phyloP scores from a whole-genome alignment of 64 coral and sea anemone genomes.

The Acropora tenuis region DNA sequence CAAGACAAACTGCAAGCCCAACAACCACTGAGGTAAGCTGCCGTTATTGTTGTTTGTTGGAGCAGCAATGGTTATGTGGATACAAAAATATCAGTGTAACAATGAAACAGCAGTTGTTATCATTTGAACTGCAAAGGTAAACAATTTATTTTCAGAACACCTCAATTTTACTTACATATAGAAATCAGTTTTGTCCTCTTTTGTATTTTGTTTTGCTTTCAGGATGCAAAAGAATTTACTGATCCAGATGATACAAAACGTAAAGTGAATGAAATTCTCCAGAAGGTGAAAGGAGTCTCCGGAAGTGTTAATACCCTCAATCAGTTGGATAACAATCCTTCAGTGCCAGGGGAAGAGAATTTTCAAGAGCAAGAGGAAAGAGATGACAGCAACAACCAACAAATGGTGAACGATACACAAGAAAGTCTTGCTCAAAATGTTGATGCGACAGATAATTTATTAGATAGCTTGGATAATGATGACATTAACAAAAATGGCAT shows the following conservation, averaged over 20 bases:
- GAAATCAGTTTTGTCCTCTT: not conserved
- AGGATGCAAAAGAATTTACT: slow-evolving; percentile 74
- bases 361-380: not conserved
- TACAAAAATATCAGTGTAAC: no score
- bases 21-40: slow-evolving; percentile 14
- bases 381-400: not conserved
- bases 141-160: no score
- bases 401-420: not conserved
- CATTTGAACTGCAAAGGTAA: no score
- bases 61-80: no score
- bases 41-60: not conserved
- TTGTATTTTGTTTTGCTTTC: not conserved
- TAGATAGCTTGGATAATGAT: not conserved
- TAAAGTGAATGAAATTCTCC: slow-evolving; percentile 90
- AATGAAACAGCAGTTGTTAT: no score
- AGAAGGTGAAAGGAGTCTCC: slow-evolving; percentile 77
- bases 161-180: no score
- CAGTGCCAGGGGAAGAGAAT: not conserved
- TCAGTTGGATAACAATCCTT: not conserved
- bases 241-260: slow-evolving; percentile 85
- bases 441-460: not conserved
- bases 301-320: slow-evolving; percentile 29
- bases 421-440: not conserved
- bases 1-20: slow-evolving; percentile 72
- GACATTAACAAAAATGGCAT: slow-evolving; percentile 2